Evolutionary conservation across 1,140 invertebrate species (phyloP), one percentile per base, ranked within the genome.

Genomic region (Apis mellifera): DNA sequence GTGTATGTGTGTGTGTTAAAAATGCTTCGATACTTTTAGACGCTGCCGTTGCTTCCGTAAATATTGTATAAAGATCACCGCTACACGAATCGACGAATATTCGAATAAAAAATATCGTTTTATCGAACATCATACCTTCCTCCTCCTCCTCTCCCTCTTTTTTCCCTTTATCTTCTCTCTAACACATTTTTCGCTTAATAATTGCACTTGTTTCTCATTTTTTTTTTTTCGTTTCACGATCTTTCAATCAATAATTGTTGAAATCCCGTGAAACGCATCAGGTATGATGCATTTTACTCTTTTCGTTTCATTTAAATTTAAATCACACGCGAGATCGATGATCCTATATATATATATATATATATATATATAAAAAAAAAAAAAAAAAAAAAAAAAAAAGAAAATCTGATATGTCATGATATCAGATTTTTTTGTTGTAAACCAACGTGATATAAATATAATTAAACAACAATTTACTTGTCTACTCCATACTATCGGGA

Each of bases 391-490:
- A 42, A 42, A 42, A 42, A 42, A 42, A 42, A 42, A 42, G 3
- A 42, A 42, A 62, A 26, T 92, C 92, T 89, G 90, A 92, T 93
- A 93, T 87, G 90, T 93, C 92, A 93, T 92, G 92, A 89, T 92
- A 92, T 85, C 92, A 92, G 91, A 92, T 87, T 83, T 87, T 83
- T 82, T 64, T 23, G 26, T 76, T 74, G 62, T 81, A 83, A 79
- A 83, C 32, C 75, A 79, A 79, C 69, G n/a, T 72, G 52, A 79
- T 72, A 83, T 83, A 83, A 84, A 85, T 82, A 83, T 73, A 82
- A 77, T 76, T 77, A 77, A 82, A 77, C 68, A 82, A 82, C 84
- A 78, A 82, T 52, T 75, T 78, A 82, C 72, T 85, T 72, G 69
- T 77, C 68, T 72, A 72, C 69, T 73, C 68, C 74, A 32, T 64